Percentiles rank a stretch among this genome's conserved stretches.
phyloP scores from a whole-genome alignment of 1,140 invertebrate species.

The Lucilia sericata region DNA sequence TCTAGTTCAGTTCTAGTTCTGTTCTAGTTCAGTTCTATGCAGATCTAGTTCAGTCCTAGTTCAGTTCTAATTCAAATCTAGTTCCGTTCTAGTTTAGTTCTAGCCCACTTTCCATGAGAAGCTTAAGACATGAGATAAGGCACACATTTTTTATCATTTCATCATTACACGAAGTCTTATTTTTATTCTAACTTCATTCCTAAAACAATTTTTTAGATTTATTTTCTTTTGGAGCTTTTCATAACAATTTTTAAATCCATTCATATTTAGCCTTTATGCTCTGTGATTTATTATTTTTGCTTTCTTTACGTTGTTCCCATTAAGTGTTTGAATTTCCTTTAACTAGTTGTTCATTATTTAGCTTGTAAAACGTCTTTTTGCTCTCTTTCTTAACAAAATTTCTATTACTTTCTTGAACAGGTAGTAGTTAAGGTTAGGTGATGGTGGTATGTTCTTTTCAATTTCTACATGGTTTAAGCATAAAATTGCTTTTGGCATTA shows the following conservation, averaged over 20 bases:
- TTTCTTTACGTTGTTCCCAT: neutral
- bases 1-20: too few relatives aligned
- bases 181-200: too few relatives aligned
- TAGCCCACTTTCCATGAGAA: too few relatives aligned
- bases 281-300: neutral
- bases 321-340: slow-evolving; percentile 12
- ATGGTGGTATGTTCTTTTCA: neutral
- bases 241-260: neutral
- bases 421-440: neutral
- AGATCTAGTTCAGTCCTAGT: too few relatives aligned
- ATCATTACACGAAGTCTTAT: too few relatives aligned
- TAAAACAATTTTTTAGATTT: neutral
- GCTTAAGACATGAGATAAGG: too few relatives aligned
- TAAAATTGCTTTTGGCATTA: slow-evolving; percentile 31
- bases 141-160: too few relatives aligned
- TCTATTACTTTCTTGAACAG: neutral
- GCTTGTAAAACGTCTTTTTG: neutral
- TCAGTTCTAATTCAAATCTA: too few relatives aligned
- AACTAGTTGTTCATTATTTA: neutral
- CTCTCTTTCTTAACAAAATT: neutral
- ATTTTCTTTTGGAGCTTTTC: neutral
- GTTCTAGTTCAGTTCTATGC: too few relatives aligned
- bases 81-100: too few relatives aligned
- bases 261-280: neutral
- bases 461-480: slow-evolving; percentile 21